Conservation (phyloP, 2,888 invertebrate genomes). For the Hirtodrosophila histrioides region DNA sequence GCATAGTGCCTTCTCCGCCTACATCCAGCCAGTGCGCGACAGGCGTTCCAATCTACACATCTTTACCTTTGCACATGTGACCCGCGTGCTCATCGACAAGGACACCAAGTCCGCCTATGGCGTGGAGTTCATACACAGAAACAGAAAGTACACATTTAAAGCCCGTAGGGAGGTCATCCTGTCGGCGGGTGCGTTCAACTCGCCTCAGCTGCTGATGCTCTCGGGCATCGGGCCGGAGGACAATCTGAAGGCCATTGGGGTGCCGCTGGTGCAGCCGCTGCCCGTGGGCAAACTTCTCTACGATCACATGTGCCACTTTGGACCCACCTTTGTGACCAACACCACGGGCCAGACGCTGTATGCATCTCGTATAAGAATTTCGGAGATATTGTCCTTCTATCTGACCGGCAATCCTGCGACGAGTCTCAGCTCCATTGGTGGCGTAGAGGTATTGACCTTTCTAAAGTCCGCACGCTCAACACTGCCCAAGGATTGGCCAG, state of each 20-base stretch:
- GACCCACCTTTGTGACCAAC: conserved; percentile 82
- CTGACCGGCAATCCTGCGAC: conserved; percentile 82
- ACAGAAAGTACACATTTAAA: conserved; percentile 82
- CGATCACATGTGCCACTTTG: conserved; percentile 85
- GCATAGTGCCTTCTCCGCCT: conserved; percentile 88
- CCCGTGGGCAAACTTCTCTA: conserved; percentile 89
- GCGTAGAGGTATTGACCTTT: conserved; percentile 88
- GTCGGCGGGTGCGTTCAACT: conserved; percentile 93
- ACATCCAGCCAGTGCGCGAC: conserved; percentile 86
- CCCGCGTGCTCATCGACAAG: conserved; percentile 88
- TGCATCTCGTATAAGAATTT: conserved; percentile 31
- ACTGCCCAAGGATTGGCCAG: conserved; percentile 87
- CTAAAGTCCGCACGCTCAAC: conserved; percentile 86
- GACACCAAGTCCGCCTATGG: conserved; percentile 88
- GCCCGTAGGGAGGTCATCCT: conserved; percentile 92
- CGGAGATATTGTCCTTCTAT: conserved; percentile 85
- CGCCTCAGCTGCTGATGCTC: conserved; percentile 95
- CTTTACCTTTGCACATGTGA: conserved; percentile 87
- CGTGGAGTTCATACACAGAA: conserved; percentile 87
- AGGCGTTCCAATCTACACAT: conserved; percentile 87
- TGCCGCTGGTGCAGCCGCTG: conserved; percentile 87
- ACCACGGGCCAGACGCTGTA: conserved; percentile 75
- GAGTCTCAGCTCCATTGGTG: conserved; percentile 86
- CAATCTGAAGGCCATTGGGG: conserved; percentile 85
- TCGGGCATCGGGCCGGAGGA: conserved; percentile 89